A percentile compares a stretch with the other conserved stretches of the same genome.
phyloP scores from a whole-genome alignment of 2,113 vertebrate species.

The Eptesicus fuscus region DNA sequence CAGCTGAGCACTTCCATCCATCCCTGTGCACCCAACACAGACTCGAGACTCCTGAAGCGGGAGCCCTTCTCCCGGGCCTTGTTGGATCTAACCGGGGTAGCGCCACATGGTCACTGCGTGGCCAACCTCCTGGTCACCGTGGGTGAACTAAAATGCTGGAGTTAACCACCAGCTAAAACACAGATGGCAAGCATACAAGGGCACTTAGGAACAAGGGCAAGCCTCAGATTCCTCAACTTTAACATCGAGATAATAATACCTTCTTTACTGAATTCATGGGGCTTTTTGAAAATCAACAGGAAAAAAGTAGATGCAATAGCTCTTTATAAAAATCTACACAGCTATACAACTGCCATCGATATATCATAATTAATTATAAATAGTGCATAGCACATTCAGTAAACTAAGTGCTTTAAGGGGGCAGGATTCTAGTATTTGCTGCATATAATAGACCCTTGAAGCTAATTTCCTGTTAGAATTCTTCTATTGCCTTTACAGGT shows the following conservation, averaged over 20 bases:
- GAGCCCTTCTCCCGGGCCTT: not conserved
- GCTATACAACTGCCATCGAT: not conserved
- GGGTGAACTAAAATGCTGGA: not conserved
- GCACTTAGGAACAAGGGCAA: not conserved
- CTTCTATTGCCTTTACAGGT: not conserved
- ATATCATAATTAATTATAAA: constrained; percentile 46
- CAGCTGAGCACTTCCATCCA: not conserved
- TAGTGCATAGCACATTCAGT: not conserved
- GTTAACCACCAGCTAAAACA: not conserved
- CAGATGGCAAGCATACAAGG: fast-evolving
- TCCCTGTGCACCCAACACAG: not conserved
- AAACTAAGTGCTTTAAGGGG: constrained; percentile 2
- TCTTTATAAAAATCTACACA: constrained; percentile 27
- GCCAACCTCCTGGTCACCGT: fast-evolving
- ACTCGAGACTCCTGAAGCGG: fast-evolving
- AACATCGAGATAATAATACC: not conserved
- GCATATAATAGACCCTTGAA: not conserved
- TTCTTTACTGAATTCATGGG: not conserved
- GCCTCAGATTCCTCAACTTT: not conserved
- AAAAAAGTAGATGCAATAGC: not conserved
- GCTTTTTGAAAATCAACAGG: constrained; percentile 19
- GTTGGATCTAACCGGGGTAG: not conserved
- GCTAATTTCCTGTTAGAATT: not conserved
- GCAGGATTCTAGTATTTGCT: not conserved
- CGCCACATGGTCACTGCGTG: fast-evolving